phyloP scores from a whole-genome alignment of 2,797 vertebrate genomes.

The Novumbra hubbsi region DNA sequence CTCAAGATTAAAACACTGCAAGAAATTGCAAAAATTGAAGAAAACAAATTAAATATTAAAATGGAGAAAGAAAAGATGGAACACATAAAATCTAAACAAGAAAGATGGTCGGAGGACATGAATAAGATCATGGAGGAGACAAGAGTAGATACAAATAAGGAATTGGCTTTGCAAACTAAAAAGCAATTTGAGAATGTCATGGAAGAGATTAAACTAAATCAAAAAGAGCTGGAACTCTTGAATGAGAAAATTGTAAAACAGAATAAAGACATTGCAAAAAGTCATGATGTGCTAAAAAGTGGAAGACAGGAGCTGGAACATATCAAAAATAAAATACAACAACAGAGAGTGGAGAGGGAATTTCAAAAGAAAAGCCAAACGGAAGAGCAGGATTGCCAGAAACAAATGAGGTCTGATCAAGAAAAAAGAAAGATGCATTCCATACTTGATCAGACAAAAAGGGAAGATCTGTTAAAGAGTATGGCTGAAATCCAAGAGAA shows the following conservation, averaged over 20 bases:
- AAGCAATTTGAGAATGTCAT: not conserved
- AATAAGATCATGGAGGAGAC: not conserved
- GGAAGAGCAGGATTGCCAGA: conserved; percentile 18
- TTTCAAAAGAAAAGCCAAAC: not conserved
- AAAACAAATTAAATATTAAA: conserved; percentile 3
- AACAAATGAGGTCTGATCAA: conserved; percentile 26
- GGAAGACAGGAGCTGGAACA: conserved; percentile 35
- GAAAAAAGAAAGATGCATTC: conserved; percentile 19
- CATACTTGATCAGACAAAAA: not conserved
- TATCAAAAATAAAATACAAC: conserved; percentile 27
- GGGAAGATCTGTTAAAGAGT: not conserved
- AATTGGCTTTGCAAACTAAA: too few relatives aligned
- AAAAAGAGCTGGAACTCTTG: not conserved
- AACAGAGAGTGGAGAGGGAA: conserved; percentile 19
- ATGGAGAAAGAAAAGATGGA: conserved; percentile 5
- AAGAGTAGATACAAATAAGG: not conserved
- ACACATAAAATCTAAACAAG: not conserved
- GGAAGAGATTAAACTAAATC: not conserved
- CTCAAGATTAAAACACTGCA: not conserved
- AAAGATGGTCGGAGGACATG: not conserved
- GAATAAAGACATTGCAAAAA: conserved; percentile 17
- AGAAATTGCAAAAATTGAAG: not conserved
- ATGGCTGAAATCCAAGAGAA: conserved; percentile 16
- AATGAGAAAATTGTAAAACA: conserved; percentile 14
- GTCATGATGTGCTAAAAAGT: conserved; percentile 16